Conservation (phyloP, 2,888 invertebrate species). For the Smittia sp. region DNA sequence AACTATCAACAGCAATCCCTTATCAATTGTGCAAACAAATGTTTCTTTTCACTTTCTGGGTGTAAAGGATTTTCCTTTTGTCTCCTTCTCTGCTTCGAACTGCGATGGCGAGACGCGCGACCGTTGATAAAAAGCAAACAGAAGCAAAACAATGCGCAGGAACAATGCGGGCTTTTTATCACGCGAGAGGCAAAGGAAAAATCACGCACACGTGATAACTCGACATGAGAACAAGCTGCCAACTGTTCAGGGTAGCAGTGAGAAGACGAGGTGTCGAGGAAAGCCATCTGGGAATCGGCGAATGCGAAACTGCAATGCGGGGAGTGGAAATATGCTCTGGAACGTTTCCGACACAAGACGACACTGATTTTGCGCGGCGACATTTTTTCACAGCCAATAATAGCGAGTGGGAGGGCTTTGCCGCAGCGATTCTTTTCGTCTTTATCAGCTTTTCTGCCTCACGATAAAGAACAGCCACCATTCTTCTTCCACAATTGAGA, state of each 20-base stretch:
- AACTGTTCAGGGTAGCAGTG: constrained; percentile 32
- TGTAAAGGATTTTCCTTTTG: constrained; percentile 39
- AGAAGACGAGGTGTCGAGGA: not conserved
- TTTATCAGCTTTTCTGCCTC: not conserved
- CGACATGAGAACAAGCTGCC: constrained; percentile 10
- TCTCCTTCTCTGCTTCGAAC: constrained; percentile 26
- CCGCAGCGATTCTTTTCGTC: not conserved
- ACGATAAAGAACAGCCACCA: constrained; percentile 23
- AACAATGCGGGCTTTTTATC: constrained; percentile 30
- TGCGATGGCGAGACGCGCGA: constrained; percentile 21
- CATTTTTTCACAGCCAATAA: constrained; percentile 25
- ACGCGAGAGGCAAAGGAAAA: not conserved
- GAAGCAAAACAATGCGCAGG: constrained; percentile 40
- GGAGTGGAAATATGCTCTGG: not conserved
- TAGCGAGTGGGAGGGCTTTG: constrained; percentile 5
- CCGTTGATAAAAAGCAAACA: not conserved
- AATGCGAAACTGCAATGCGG: not conserved
- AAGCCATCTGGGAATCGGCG: not conserved
- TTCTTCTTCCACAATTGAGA: constrained; percentile 4
- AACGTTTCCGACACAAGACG: not conserved
- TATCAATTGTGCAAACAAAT: constrained; percentile 40
- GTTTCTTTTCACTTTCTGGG: constrained; percentile 21
- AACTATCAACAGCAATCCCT: constrained; percentile 28
- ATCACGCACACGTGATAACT: constrained; percentile 31
- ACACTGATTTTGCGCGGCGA: constrained; percentile 10